Evolutionary conservation across 2,888 invertebrate species (phyloP), one percentile per base, ranked within the genome.

Genomic region (Hypercompe scribonia): DNA sequence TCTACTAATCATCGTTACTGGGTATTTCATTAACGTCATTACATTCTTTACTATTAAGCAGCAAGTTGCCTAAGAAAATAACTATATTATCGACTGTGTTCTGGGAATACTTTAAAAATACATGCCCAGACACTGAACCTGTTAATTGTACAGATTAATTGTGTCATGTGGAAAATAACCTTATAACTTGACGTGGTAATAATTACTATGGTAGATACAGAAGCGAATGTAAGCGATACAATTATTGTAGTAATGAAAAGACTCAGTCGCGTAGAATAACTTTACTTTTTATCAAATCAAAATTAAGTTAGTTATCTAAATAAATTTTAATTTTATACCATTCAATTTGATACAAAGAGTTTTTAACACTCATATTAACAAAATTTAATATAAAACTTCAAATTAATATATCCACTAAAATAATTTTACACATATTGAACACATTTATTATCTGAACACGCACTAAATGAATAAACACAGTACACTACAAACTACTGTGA

Each of bases 401-500:
- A 58, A 58, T 54, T 54, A 54, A n/a, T 54, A 11, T n/a, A n/a
- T 24, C n/a, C 13, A 4, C 28, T 28, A 15, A 15, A 15, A 33
- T 11, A 34, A 5, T 21, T 28, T 5, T 39, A 31, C 31, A 39
- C 42, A 28, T 68, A 68, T 64, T 68, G 31, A 34, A 64, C 54
- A 42, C 61, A 66, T 74, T 66, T 42, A 46, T 70, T 71, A 28
- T 21, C 58, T 8, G 46, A 66, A 65, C 42, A 64, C 42, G 61
- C 65, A 39, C 36, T 69, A 65, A 72, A 34, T 71, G 68, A 76
- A 74, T 70, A 74, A 69, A 65, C 68, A 70, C 69, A 50, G 66
- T 46, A 50, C 67, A 71, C 70, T 54, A 61, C 69, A 70, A 63
- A 70, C 65, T 65, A 70, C 24, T 21, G 75, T 84, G 78, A 82